Conservation (phyloP, 2,797 vertebrate genomes). For the Coendou prehensilis region DNA sequence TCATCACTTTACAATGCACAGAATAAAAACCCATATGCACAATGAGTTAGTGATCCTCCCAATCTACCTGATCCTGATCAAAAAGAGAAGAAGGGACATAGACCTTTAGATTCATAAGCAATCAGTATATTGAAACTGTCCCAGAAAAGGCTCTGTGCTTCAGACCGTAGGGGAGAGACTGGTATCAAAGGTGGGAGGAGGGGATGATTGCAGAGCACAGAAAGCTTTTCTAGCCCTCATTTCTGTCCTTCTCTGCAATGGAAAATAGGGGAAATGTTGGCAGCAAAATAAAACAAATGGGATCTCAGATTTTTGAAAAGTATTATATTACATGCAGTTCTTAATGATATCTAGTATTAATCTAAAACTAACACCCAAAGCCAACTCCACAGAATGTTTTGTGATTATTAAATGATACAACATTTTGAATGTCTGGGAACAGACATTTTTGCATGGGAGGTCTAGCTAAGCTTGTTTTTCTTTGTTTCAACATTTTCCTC, state of each 20-base stretch:
- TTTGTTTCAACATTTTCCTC: constrained; percentile 73
- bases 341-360: constrained; percentile 73
- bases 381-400: constrained; percentile 56
- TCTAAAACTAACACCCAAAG: constrained; percentile 72
- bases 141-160: background rate
- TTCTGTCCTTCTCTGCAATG: constrained; percentile 55
- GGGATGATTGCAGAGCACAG: background rate
- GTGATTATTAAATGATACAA: constrained; percentile 72
- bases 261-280: constrained; percentile 64
- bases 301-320: constrained; percentile 70
- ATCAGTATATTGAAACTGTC: background rate
- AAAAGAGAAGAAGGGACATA: background rate
- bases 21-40: background rate
- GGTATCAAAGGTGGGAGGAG: constrained; percentile 11
- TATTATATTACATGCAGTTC: constrained; percentile 62
- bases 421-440: constrained; percentile 73
- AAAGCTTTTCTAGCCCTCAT: background rate
- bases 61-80: background rate
- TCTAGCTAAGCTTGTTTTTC: constrained; percentile 45
- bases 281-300: constrained; percentile 75
- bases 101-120: background rate
- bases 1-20: background rate
- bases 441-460: constrained; percentile 63
- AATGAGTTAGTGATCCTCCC: background rate
- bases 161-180: background rate